Conservation (phyloP, 2,888 invertebrate species). For the Neoscelio sp. region DNA sequence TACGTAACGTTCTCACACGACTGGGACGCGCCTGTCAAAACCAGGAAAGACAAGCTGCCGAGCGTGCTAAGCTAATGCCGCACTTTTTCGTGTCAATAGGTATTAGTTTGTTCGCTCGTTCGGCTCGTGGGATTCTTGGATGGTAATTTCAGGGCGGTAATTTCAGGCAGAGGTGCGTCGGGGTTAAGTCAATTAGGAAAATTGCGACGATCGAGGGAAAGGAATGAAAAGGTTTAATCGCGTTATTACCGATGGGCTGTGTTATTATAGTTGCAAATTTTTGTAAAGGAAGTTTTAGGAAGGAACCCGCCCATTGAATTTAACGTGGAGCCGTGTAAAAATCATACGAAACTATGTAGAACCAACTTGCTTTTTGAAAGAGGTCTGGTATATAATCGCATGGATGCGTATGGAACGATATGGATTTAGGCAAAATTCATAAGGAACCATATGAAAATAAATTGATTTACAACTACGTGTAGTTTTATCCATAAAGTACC, state of each 20-base stretch:
- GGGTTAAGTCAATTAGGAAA: slow-evolving; percentile 35
- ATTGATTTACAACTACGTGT: no score
- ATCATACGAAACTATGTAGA: no score
- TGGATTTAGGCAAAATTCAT: no score
- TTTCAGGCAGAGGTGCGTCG: neutral
- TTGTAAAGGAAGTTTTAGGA: slow-evolving; percentile 20
- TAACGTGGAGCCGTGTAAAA: no score
- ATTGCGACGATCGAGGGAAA: slow-evolving; percentile 23
- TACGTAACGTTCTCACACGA: slow-evolving; percentile 37
- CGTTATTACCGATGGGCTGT: slow-evolving; percentile 44
- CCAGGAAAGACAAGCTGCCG: slow-evolving; percentile 4
- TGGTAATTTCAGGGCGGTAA: no score
- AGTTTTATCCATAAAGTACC: no score
- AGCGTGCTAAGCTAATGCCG: neutral
- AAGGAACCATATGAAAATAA: no score
- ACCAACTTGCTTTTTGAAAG: no score
- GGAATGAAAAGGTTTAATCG: slow-evolving; percentile 41
- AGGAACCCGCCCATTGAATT: no score
- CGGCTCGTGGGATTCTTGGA: neutral
- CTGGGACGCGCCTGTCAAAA: slow-evolving; percentile 22
- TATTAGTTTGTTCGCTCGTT: slow-evolving; percentile 16
- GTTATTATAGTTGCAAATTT: slow-evolving; percentile 34
- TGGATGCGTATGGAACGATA: no score
- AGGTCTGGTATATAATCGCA: no score
- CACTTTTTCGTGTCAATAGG: slow-evolving; percentile 21